Base-by-base conservation (phyloP, 2,888 invertebrate genomes). In the Drosophila pullipes region DNA sequence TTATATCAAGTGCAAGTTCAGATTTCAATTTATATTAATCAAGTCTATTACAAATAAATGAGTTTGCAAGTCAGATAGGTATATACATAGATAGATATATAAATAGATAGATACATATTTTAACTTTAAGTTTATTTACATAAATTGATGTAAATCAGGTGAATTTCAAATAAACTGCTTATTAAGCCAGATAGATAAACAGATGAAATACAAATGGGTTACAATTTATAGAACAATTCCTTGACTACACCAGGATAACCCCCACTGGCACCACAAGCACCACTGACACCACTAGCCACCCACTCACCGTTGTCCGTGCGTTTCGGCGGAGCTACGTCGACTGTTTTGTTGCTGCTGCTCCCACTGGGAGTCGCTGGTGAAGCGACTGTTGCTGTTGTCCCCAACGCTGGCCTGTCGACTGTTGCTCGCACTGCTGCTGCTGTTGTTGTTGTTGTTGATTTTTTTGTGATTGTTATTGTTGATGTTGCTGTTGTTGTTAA, bases 321-420 rank as follows among this genome's bases (percentile, higher is more conserved):
- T 94, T 85, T 95, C 95, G 69, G 95, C 94, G 75, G 95, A 94
- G 86, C 94, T 94, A 86, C 95, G 94, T 88, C 95, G 94, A 92
- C 94, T 95, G 50, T 94, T 57, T 39, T 39, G 39, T 3, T 66
- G 93, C 92, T 60, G 13, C 35, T 64, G 55, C 28, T 39, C 13
- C n/a, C 7, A 4, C 1, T 57, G 37, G 28, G 57, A 25, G n/a
- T 57, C 39, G 28, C 13, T 28, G 41, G 37, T 39, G 28, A 39
- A 13, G 25, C 4, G 25, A 92, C 94, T 95, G 50, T 94, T 67
- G 93, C 92, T 60, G 63, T 31, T 64, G 53, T 47, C 25, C 73
- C 71, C 83, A 63, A 61, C 81, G 59, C 52, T 68, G 61, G 41
- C 41, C n/a, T 41, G n/a, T 41, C 54, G 37, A 55, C 28, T 55